These are phyloP conservation scores for Rhinopomastus cyanomelas DNA, from an alignment of 2,113 vertebrate genomes.

Conservation along the genomic window DNA sequence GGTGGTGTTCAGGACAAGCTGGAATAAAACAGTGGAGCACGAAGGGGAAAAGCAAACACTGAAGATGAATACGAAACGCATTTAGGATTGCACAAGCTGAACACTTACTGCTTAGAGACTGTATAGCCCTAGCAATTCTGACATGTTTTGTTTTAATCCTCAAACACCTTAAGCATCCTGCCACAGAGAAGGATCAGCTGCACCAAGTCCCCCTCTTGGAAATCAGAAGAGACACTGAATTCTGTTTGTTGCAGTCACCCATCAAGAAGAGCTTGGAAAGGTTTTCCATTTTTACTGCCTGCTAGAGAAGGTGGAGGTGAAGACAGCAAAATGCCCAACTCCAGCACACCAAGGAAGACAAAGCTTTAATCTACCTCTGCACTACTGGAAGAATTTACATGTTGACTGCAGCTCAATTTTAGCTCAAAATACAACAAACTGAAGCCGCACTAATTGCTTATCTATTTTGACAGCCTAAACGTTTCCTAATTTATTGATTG, in stretches of 20 bases:
- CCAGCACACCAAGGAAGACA: background rate
- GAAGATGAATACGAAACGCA: background rate
- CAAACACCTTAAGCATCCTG: background rate
- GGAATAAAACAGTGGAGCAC: background rate
- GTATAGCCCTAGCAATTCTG: background rate
- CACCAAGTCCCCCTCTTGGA: background rate
- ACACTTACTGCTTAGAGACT: background rate
- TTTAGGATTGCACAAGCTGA: background rate
- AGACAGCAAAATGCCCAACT: background rate
- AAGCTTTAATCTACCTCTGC: background rate
- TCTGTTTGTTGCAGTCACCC: background rate
- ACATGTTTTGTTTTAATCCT: background rate
- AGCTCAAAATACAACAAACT: background rate
- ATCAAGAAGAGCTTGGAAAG: background rate
- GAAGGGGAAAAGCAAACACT: background rate
- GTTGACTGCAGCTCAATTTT: background rate
- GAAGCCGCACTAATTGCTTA: background rate
- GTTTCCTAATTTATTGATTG: conserved; percentile 1
- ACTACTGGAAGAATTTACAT: background rate
- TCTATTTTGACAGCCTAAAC: conserved; percentile 29
- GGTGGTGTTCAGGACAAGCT: background rate
- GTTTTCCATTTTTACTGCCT: background rate
- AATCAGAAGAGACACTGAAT: background rate
- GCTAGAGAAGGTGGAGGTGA: background rate
- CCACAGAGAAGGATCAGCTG: background rate